phyloP scores from a whole-genome alignment of 1,140 invertebrate genomes.

The Drosophila malerkotliana region DNA sequence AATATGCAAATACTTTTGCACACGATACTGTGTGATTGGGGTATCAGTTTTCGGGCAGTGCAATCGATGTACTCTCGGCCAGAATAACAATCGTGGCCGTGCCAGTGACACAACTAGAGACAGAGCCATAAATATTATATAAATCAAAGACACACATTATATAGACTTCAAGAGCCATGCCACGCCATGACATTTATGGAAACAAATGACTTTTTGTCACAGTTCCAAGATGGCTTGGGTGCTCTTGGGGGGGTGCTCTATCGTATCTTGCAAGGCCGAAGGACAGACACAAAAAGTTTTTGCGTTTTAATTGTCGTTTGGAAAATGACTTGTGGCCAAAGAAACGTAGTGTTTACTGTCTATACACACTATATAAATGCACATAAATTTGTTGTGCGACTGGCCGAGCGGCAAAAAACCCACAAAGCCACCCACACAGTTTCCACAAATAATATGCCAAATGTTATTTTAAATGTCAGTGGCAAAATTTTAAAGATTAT shows the following conservation, averaged over 20 bases:
- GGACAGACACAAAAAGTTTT: conserved; percentile 45
- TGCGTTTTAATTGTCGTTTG: conserved; percentile 70
- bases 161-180: conserved; percentile 63
- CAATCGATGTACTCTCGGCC: conserved; percentile 45
- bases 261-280: conserved; percentile 1
- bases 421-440: conserved; percentile 36
- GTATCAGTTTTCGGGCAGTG: conserved; percentile 12
- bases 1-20: conserved; percentile 42
- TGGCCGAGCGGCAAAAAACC: conserved; percentile 28
- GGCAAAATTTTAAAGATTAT: background rate
- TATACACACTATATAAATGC: conserved; percentile 53
- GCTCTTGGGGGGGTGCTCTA: background rate
- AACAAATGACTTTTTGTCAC: conserved; percentile 71
- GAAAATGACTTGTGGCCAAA: conserved; percentile 55
- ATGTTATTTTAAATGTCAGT: background rate
- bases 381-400: conserved; percentile 63
- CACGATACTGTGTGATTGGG: background rate
- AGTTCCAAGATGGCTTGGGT: conserved; percentile 24
- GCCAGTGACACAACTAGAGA: conserved; percentile 19
- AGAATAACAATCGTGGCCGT: conserved; percentile 39
- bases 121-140: conserved; percentile 63
- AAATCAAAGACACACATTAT: conserved; percentile 67
- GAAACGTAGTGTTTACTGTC: conserved; percentile 63
- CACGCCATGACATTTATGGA: conserved; percentile 71
- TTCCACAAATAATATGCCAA: background rate